phyloP scores from a whole-genome alignment of 2,113 vertebrate species.

The Melanostigma gelatinosum region DNA sequence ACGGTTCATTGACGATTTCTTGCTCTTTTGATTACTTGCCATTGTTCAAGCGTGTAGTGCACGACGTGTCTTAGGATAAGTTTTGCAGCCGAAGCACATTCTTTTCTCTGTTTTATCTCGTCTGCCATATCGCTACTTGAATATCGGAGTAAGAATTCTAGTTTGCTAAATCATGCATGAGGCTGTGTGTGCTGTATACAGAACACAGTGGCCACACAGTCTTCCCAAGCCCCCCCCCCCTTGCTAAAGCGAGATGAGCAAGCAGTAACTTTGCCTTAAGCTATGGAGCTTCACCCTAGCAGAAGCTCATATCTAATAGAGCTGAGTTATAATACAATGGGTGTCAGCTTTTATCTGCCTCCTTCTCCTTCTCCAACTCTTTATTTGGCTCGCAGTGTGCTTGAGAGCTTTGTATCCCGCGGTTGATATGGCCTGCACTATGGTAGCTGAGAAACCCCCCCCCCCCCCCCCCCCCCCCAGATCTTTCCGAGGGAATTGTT shows the following conservation, averaged over 20 bases:
- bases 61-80: not conserved
- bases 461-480: constrained; percentile 3
- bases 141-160: constrained; percentile 54
- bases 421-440: constrained; percentile 61
- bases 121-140: constrained; percentile 43
- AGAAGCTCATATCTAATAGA: constrained; percentile 74
- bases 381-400: constrained; percentile 69
- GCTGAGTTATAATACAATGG: constrained; percentile 76
- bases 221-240: constrained; percentile 6
- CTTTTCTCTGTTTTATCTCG: constrained; percentile 24
- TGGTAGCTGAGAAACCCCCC: constrained; percentile 52
- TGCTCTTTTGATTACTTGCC: constrained; percentile 21
- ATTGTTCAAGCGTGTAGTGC: not conserved
- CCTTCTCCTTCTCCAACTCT: constrained; percentile 65
- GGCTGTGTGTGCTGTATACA: constrained; percentile 46
- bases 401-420: constrained; percentile 63
- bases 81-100: constrained; percentile 51
- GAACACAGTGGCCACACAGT: constrained; percentile 43
- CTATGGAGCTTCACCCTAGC: constrained; percentile 59
- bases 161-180: constrained; percentile 74
- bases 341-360: constrained; percentile 78
- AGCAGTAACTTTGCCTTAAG: constrained; percentile 71
- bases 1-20: not conserved
- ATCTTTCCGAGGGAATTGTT: constrained; percentile 68
- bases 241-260: constrained; percentile 61